Evolutionary conservation across 1,140 invertebrate genomes (phyloP).

Genomic region (Brachionus koreanus): DNA sequence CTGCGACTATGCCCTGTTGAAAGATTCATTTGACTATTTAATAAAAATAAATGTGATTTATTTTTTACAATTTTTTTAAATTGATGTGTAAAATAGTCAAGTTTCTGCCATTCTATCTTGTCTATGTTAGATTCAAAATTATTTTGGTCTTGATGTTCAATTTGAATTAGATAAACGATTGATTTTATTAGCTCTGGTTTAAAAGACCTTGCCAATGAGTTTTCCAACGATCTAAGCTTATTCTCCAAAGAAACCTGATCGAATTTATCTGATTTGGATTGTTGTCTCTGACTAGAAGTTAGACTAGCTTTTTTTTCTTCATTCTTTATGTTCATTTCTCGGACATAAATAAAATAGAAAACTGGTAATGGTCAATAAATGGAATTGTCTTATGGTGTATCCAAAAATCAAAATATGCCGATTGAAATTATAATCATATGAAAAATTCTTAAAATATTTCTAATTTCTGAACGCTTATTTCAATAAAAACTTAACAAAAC

Average conservation of each 20-base stretch:
- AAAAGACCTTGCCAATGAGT: neutral
- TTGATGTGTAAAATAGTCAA: slow-evolving; percentile 22
- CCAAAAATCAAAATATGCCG: neutral
- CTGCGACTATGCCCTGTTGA: neutral
- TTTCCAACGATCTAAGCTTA: slow-evolving; percentile 16
- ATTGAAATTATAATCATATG: neutral
- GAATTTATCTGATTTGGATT: neutral
- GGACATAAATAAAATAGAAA: neutral
- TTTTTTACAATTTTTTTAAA: slow-evolving; percentile 33
- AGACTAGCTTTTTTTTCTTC: neutral
- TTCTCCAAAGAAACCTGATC: neutral
- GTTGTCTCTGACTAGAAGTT: neutral
- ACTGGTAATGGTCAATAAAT: neutral
- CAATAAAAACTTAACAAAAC: neutral
- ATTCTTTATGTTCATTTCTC: neutral
- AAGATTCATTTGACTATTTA: neutral
- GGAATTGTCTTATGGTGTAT: neutral
- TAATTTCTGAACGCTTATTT: neutral
- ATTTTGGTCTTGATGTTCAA: neutral
- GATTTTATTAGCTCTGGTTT: slow-evolving; percentile 6
- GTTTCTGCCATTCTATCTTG: neutral
- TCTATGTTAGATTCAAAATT: neutral
- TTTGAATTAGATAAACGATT: neutral
- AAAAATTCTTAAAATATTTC: neutral
- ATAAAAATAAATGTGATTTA: slow-evolving; percentile 14